Evolutionary conservation across 2,888 invertebrate genomes (phyloP), one percentile per base, ranked within the genome.

Genomic region (Adelognathus sp.): DNA sequence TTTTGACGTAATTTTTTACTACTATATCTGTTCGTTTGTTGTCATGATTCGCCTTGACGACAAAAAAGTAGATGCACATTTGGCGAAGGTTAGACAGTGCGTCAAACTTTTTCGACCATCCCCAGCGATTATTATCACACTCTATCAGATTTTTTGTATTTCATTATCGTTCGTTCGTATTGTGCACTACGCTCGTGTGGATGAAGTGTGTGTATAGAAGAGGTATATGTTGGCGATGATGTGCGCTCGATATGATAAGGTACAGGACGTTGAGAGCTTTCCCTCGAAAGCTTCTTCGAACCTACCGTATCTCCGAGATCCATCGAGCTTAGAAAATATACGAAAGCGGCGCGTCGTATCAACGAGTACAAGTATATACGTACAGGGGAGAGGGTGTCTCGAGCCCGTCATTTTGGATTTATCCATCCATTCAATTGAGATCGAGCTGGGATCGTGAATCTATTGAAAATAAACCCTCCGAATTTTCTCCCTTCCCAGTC

Each of bases 361-460:
- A n/a, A 16, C 11, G 16, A 7, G 44, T n/a, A n/a, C n/a, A 14
- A 39, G 18, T 44, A 33, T 44, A 64, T n/a, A n/a, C n/a, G n/a
- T n/a, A n/a, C n/a, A n/a, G n/a, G 33, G 31, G 56, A 16, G 21
- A 5, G 18, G 52, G 16, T 11, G 21, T 46, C 27, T 56, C 21
- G 29, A 31, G 31, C 24, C 4, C 60, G 50, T 74, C 41, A 60
- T 60, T 67, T 67, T 61, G 41, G 60, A 67, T 74, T 74, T 67
- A 74, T 74, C 52, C 60, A 27, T 31, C 52, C 52, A 66, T 66
- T 60, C 60, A 67, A 61, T 74, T 61, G 60, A 60, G 41, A 61
- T 50, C 60, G 27, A 54, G 58, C 16, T 18, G 16, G 29, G 63
- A 18, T 54, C 16, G 60, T 41, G 54, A 44, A 69, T 61, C 61